Evolutionary conservation across 1,140 invertebrate genomes (phyloP).

Genomic region (Agraylea sexmaculata): DNA sequence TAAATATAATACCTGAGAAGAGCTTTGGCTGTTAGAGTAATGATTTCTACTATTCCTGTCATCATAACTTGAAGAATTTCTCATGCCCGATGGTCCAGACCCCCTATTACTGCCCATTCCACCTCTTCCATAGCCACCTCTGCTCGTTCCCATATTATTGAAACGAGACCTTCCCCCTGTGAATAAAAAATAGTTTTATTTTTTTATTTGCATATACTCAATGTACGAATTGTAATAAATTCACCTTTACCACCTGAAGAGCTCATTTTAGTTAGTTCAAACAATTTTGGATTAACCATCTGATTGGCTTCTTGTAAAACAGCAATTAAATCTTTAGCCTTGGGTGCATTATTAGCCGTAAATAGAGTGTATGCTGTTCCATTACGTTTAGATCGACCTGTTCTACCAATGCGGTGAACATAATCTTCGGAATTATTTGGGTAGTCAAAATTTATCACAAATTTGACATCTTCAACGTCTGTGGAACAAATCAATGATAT

Average conservation of each 20-base stretch:
- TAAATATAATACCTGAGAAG: too few species aligned
- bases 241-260: constrained; percentile 38
- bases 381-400: constrained; percentile 67
- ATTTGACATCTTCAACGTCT: constrained; percentile 88
- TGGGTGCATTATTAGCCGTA: constrained; percentile 63
- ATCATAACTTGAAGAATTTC: too few species aligned
- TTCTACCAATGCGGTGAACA: constrained; percentile 83
- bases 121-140: too few species aligned
- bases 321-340: constrained; percentile 82
- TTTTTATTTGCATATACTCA: too few species aligned
- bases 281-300: constrained; percentile 45
- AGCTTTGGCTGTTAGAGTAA: too few species aligned
- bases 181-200: too few species aligned
- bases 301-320: constrained; percentile 87
- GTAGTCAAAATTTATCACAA: constrained; percentile 89
- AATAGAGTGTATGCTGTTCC: constrained; percentile 87
- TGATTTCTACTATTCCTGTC: too few species aligned
- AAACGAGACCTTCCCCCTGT: too few species aligned
- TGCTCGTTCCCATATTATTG: too few species aligned
- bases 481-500: constrained; percentile 21
- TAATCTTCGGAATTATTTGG: constrained; percentile 85
- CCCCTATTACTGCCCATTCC: too few species aligned
- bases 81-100: too few species aligned
- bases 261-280: constrained; percentile 42
- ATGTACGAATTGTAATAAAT: too few species aligned